Evolutionary conservation across 2,888 invertebrate species (phyloP), one percentile per base, ranked within the genome.

Genomic region (Agonum fuliginosum): DNA sequence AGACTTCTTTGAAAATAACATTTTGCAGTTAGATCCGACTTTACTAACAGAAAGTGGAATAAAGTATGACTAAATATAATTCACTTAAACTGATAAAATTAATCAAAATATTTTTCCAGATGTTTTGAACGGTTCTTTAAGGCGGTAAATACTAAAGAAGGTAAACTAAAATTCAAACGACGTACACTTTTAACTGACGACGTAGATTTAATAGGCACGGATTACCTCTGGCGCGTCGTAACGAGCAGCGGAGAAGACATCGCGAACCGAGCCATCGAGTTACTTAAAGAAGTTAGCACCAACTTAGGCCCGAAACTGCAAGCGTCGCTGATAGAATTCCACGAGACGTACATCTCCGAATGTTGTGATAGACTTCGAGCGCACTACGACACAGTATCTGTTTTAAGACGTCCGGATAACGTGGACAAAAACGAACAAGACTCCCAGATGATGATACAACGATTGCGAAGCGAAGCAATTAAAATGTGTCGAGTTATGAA

Each of bases 1-100:
- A 85, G 96, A 97, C 86, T 99, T 99, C 88, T 98, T 98, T 89
- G 96, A 97, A 87, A 94, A 94, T 83, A 97, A 98, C 85, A 94
- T 98, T 81, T 90, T 98, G 81, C 95, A 95, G 84, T 89, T 98
- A 83, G 95, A 98, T 87, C 97, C 98, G 0, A 92, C 94, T 81
- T 89, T 97, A 81, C 89, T 98, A 48, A 97, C 98, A 3, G 97
- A 98, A 86, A 95, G 95, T 85, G 98, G 98, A 81, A 97, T 98
- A 83, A 97, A 96, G 90, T 98, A 24, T 19, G 22, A 79, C 22
- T 43, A 48, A 0, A 14, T 12, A 12, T 19, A 19, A 30, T 8
- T 71, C 1, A n/a, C n/a, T 12, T 24, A 41, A 48, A 17, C 48
- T 48, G 8, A 14, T 71, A 20, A 62, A 24, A 41, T 73, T 65